Conservation (phyloP, 2,888 invertebrate genomes). For the Odiellus spinosus region DNA sequence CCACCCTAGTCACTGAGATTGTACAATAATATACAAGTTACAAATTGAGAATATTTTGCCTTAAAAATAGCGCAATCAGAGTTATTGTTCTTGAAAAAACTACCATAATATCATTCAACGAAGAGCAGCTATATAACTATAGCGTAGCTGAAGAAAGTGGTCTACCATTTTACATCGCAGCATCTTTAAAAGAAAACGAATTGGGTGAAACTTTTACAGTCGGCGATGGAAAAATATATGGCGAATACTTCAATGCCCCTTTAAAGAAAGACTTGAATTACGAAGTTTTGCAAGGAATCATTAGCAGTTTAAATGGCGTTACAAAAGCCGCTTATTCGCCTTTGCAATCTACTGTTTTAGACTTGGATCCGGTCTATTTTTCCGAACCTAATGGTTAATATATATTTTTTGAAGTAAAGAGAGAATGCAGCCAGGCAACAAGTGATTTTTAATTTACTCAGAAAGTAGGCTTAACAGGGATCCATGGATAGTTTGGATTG, state of each 20-base stretch:
- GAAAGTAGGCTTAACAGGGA: no score
- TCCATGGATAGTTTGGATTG: no score
- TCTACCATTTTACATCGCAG: conserved; percentile 63
- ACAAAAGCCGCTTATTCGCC: conserved; percentile 17
- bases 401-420: no score
- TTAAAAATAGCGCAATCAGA: conserved; percentile 25
- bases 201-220: conserved; percentile 51
- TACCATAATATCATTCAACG: conserved; percentile 41
- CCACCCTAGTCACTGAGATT: no score
- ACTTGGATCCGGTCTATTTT: no score
- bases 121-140: conserved; percentile 45
- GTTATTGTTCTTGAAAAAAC: conserved; percentile 52
- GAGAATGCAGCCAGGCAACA: no score
- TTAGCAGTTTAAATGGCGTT: conserved; percentile 47
- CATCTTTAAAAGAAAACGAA: conserved; percentile 50
- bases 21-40: no score
- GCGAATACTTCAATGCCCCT: conserved; percentile 59
- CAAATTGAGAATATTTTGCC: no score
- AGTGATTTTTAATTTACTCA: no score
- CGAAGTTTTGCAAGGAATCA: conserved; percentile 51
- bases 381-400: no score
- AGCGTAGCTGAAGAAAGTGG: conserved; percentile 48
- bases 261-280: conserved; percentile 43
- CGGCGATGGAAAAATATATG: conserved; percentile 56
- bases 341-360: conserved; percentile 6